Conservation (phyloP, 2,113 vertebrate species). For the Bagarius yarrelli region DNA sequence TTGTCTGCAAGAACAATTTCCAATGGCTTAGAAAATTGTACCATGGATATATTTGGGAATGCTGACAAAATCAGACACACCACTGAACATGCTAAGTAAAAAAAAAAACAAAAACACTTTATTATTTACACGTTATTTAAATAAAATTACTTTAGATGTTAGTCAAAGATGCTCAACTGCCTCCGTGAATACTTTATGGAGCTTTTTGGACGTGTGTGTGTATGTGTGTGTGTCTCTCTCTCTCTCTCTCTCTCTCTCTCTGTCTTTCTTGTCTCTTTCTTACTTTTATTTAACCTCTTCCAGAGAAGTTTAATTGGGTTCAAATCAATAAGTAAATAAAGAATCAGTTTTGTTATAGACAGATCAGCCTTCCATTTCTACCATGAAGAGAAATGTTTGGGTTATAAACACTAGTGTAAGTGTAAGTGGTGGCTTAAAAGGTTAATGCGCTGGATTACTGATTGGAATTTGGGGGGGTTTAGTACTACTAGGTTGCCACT, state of each 20-base stretch:
- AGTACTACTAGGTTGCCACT: too few species aligned
- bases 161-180: not conserved
- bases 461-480: too few species aligned
- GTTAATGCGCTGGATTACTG: too few species aligned
- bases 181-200: not conserved
- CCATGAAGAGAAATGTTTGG: too few species aligned
- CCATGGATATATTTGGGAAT: not conserved
- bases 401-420: too few species aligned
- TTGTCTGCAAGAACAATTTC: slow-evolving; percentile 1
- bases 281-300: slow-evolving; percentile 12
- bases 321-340: not conserved
- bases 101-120: too few species aligned
- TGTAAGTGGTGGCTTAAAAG: too few species aligned
- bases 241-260: not conserved
- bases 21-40: not conserved
- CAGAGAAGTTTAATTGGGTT: slow-evolving; percentile 18
- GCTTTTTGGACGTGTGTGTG: not conserved
- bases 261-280: too few species aligned
- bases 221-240: not conserved
- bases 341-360: not conserved
- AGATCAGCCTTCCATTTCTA: not conserved
- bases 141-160: not conserved
- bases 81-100: not conserved
- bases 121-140: not conserved
- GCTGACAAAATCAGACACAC: not conserved